Conservation (phyloP, 2,888 invertebrate genomes). For the Desoria tigrina region DNA sequence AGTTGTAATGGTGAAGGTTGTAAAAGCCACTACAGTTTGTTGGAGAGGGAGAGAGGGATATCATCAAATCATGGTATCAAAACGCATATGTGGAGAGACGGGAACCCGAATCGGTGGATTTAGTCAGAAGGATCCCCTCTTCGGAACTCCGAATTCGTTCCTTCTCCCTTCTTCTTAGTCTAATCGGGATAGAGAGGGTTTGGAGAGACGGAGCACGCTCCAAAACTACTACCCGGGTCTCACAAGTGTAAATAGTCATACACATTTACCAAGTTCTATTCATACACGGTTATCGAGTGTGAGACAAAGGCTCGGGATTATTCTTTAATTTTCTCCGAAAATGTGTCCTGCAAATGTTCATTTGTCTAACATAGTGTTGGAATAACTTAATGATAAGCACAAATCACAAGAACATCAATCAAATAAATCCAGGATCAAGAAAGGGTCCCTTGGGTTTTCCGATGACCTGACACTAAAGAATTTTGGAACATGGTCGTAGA, state of each 20-base stretch:
- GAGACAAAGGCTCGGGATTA: too few relatives aligned
- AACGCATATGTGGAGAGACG: not conserved
- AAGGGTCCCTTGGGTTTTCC: too few relatives aligned
- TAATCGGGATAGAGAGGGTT: not conserved
- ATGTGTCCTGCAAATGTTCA: too few relatives aligned
- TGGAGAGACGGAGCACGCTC: slow-evolving; percentile 6
- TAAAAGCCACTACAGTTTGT: not conserved
- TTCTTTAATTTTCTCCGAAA: too few relatives aligned
- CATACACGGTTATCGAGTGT: too few relatives aligned
- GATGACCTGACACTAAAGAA: too few relatives aligned
- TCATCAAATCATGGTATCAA: slow-evolving; percentile 1
- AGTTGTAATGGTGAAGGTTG: not conserved
- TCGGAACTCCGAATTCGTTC: slow-evolving; percentile 6
- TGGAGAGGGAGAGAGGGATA: slow-evolving; percentile 2
- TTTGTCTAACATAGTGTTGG: too few relatives aligned
- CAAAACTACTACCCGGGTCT: slow-evolving; percentile 6
- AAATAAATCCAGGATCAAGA: too few relatives aligned
- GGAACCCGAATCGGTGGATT: not conserved
- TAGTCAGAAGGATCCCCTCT: not conserved
- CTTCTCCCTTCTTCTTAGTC: not conserved
- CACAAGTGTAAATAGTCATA: slow-evolving; percentile 14
- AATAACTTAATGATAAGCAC: too few relatives aligned
- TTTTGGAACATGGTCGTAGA: too few relatives aligned
- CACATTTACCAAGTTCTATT: not conserved
- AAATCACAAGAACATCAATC: too few relatives aligned